Evolutionary conservation across 1,140 invertebrate genomes (phyloP).

Genomic region (Ruditapes philippinarum): DNA sequence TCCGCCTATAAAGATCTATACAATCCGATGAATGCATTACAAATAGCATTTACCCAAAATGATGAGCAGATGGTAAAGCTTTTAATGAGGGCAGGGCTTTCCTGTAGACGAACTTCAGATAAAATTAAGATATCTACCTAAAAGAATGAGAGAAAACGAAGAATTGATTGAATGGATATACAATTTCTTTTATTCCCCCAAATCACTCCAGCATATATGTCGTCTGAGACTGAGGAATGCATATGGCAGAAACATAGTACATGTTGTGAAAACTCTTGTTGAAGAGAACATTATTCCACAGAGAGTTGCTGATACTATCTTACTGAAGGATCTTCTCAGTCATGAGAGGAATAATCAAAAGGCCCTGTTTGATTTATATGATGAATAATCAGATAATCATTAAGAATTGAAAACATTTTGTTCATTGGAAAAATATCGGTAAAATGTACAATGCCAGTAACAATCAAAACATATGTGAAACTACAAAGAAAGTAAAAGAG

Average conservation of each 20-base stretch:
- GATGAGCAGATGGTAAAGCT: conserved; percentile 52
- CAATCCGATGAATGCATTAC: conserved; percentile 32
- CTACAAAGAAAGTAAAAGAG: no score
- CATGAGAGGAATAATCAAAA: background rate
- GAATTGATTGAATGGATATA: conserved; percentile 51
- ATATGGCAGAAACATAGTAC: background rate
- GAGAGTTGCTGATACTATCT: conserved; percentile 25
- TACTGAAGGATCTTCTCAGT: conserved; percentile 46
- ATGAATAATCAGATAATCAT: background rate
- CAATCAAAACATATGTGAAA: no score
- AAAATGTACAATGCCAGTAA: no score
- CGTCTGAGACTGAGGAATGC: background rate
- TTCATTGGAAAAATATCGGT: no score
- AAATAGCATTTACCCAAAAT: conserved; percentile 13
- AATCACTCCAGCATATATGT: conserved; percentile 37
- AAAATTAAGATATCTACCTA: background rate
- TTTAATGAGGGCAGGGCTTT: conserved; percentile 24
- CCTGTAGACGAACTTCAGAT: background rate
- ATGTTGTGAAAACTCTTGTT: background rate
- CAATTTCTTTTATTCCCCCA: conserved; percentile 40
- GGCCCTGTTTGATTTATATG: background rate
- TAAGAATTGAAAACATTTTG: no score
- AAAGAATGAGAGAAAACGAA: conserved; percentile 7
- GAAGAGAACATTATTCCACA: conserved; percentile 3
- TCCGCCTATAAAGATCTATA: conserved; percentile 7